Conservation (phyloP, 2,797 vertebrate species). For the Leuciscus waleckii region DNA sequence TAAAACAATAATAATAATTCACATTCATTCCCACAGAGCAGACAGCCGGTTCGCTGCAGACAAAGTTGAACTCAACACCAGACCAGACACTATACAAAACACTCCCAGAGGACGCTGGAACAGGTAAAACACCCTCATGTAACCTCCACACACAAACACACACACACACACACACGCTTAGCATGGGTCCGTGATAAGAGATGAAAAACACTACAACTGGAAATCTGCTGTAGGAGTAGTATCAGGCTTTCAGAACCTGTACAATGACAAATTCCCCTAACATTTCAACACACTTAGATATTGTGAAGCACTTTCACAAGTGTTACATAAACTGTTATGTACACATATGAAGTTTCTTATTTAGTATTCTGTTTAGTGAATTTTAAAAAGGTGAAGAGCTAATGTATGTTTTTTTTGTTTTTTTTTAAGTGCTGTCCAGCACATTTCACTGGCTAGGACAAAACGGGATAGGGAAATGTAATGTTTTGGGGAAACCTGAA, state of each 20-base stretch:
- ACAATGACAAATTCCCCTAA: conserved; percentile 31
- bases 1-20: not conserved
- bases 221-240: conserved; percentile 39
- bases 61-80: not conserved
- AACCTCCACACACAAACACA: not conserved
- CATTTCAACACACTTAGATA: conserved; percentile 1
- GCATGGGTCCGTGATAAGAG: conserved; percentile 30
- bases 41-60: not conserved
- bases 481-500: not conserved
- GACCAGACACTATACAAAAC: conserved; percentile 7
- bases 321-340: not conserved
- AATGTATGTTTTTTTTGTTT: too few species aligned
- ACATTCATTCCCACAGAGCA: conserved; percentile 16
- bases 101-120: conserved; percentile 30
- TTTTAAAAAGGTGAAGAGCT: not conserved
- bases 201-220: conserved; percentile 46
- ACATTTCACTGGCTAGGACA: not conserved
- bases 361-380: conserved; percentile 9
- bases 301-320: not conserved
- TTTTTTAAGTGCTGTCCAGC: not conserved
- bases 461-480: not conserved
- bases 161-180: conserved; percentile 33
- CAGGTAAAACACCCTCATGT: conserved; percentile 42
- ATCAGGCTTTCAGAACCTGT: conserved; percentile 34
- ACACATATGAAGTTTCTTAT: not conserved